Evolutionary conservation across 1,140 invertebrate genomes (phyloP), one percentile per base, ranked within the genome.

Genomic region (Saccostrea cuccullata): DNA sequence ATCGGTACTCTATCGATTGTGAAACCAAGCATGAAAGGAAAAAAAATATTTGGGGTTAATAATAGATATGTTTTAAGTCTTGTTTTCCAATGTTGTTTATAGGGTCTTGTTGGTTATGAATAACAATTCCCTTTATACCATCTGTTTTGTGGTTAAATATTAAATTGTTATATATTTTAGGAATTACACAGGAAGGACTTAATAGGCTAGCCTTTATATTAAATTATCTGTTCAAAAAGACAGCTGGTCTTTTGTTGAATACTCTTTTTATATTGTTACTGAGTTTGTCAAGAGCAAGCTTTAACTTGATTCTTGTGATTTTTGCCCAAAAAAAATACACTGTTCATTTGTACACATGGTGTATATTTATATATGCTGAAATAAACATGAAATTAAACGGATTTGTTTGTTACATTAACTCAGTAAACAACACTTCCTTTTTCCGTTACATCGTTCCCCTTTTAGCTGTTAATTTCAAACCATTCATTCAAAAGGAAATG

Each of bases 291-390:
- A 77, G 8, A 77, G 15, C 30, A 15, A 77, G 70, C 70, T 77
- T 77, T 77, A 77, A 77, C 26, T 36, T 77, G 23, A 77, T 36
- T 77, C 70, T 77, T 26, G 30, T 77, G 70, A 77, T 30, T 77
- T 77, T 77, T 36, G 26, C 70, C 26, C 36, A 36, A 64, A 77
- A 36, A 64, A 13, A 36, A 36, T 1, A 36, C 30, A 47, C 23
- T 77, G 70, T 26, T 77, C 70, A 77, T 77, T 36, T 77, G 15
- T 77, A 77, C 26, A 30, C 70, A 77, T 77, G 70, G 15, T 30
- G 70, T 77, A 26, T 77, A 77, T 77, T 36, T 77, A 77, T 77
- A 13, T 36, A 36, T 30, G 70, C 30, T 26, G 70, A 77, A 77
- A 77, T 77, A 77, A 77, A 77, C 26, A 67, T 20, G 12, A 30